Base-by-base conservation (phyloP, 2,888 invertebrate species). In the Xestia c-nigrum region DNA sequence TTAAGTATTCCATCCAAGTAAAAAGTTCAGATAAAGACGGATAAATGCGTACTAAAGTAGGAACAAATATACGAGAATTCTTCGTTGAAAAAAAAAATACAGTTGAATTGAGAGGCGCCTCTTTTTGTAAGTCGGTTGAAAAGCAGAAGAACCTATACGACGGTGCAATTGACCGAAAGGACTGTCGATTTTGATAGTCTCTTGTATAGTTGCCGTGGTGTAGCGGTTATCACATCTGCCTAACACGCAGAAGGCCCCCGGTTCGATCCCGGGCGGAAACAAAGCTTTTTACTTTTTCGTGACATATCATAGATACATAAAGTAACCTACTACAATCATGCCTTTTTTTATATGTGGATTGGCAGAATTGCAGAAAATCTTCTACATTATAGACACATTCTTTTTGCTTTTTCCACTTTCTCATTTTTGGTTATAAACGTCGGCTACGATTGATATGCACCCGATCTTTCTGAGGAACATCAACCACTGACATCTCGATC, bases 141-240 rank as follows among this genome's bases (percentile, higher is more conserved):
- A 31, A 31, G 19, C 31, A 55, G 7, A 31, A 12, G 24, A 43
- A 73, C 3, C 14, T n/a, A 31, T 55, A 16, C n/a, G 3, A 5
- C 24, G 16, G 3, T 72, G 10, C 19, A 69, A 43, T 46, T n/a
- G 38, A 57, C n/a, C 21, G 52, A 55, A n/a, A 4, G 4, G 24
- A 14, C 0, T 38, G 12, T 5, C 16, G 2, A 1, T 59, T 76
- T 76, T 76, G 6, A 1, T 2, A 0, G 0, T 0, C 0, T 0
- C 0, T 0, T 0, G 5, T 21, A 91, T 88, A 57, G 98, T 98
- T 98, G 98, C 98, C 98, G 98, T 98, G 98, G 98, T 98, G 98
- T 98, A 98, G 98, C 98, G 98, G 98, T 98, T 98, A 98, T 98
- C 98, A 98, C 98, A 98, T 98, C 98, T 98, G 98, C 98, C 98